Conservation (phyloP, 2,797 vertebrate genomes). For the Syngnathus acus region DNA sequence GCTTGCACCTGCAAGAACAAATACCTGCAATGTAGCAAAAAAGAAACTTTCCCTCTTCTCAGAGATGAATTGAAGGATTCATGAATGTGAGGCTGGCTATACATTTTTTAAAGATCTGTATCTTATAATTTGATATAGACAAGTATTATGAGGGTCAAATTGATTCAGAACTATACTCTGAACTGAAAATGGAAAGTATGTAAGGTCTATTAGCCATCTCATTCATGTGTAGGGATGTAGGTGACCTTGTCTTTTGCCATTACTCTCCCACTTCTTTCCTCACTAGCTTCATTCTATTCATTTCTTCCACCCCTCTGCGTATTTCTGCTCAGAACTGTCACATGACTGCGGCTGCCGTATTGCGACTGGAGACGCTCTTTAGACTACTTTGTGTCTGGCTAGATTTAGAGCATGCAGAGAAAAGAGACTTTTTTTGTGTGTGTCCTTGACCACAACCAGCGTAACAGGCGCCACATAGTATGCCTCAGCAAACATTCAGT, state of each 20-base stretch:
- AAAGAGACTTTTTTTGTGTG: conserved; percentile 9
- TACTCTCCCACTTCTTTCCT: neutral
- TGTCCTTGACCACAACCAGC: conserved; percentile 43
- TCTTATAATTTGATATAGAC: too few species aligned
- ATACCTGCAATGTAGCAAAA: neutral
- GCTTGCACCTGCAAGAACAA: neutral
- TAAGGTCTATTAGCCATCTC: conserved; percentile 1
- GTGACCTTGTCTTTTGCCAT: neutral
- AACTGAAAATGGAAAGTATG: too few species aligned
- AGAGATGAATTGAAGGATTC: neutral
- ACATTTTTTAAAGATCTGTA: too few species aligned
- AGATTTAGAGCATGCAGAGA: conserved; percentile 18
- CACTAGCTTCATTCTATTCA: conserved; percentile 3
- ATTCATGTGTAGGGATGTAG: conserved; percentile 3
- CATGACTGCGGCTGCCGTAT: conserved; percentile 29
- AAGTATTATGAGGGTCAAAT: too few species aligned
- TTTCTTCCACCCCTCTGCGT: conserved; percentile 19
- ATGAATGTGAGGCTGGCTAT: neutral
- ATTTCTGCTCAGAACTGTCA: conserved; percentile 23
- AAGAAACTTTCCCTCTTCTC: neutral
- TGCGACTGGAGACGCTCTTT: conserved; percentile 11
- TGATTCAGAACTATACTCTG: too few species aligned
- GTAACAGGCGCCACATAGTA: conserved; percentile 9
- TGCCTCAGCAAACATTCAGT: conserved; percentile 44
- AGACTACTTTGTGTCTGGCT: conserved; percentile 18